Evolutionary conservation across 2,797 vertebrate species (phyloP), one percentile per base, ranked within the genome.

Genomic region (Cheirogaleus major): DNA sequence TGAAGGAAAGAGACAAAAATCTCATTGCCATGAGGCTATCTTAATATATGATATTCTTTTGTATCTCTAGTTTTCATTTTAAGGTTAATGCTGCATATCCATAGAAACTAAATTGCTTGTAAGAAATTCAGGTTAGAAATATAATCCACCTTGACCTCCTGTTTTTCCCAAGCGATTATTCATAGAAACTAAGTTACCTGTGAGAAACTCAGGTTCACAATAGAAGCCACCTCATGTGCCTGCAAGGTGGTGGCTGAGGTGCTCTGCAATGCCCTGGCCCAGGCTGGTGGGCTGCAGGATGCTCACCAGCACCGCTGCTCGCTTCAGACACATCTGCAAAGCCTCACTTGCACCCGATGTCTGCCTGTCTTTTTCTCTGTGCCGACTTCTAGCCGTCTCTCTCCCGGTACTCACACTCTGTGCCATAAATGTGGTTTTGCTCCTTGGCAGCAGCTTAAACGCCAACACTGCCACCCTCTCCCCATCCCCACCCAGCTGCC

Each of bases 241-340:
- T 55, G 43, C 9, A 20, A 70, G 7, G 20, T n/a, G 20, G 48
- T n/a, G 18, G 20, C 45, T 79, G 35, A 11, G 43, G 48, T 12
- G 27, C 23, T 8, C 30, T 23, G 38, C 12, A 7, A 7, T 7
- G 7, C 13, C 12, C 2, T 13, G 57, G 52, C 1, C 48, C 35
- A 38, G 10, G n/a, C 5, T 13, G 20, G 61, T 32, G 25, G 20
- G 7, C 18, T 12, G 14, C 4, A n/a, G 0, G 2, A 43, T 14
- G 67, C 7, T 41, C 50, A 30, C 80, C 18, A n/a, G 43, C 4
- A 32, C 14, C 2, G 1, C 17, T 2, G 30, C 27, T 14, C 38
- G 12, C 5, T 43, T n/a, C 25, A 11, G 2, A 23, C 18, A 15
- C 38, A 27, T 17, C 72, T 75, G n/a, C 4, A 14, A 50, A 69